phyloP scores from a whole-genome alignment of 2,113 vertebrate genomes.

The Lampris megalopsis region DNA sequence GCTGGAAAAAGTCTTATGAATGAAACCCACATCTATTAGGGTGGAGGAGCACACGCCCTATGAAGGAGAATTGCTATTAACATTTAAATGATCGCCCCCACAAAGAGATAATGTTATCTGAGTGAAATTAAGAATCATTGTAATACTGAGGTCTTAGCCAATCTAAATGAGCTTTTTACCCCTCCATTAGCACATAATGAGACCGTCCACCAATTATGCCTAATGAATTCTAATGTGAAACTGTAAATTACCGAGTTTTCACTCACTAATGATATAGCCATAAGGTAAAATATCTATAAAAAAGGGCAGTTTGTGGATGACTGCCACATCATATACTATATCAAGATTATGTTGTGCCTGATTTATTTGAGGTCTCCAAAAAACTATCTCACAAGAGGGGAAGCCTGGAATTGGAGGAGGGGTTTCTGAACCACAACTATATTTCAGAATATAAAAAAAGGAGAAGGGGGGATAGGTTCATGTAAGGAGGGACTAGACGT shows the following conservation, averaged over 20 bases:
- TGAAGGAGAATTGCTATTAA: conserved; percentile 69
- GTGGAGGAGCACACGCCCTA: conserved; percentile 15
- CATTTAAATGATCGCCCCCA: conserved; percentile 74
- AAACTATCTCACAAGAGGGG: neutral
- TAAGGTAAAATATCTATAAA: conserved; percentile 42
- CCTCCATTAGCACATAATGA: conserved; percentile 68
- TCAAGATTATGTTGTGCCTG: neutral
- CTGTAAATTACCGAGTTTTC: conserved; percentile 44
- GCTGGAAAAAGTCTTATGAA: conserved; percentile 13
- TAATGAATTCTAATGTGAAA: conserved; percentile 64
- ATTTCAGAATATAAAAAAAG: neutral
- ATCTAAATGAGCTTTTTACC: conserved; percentile 44
- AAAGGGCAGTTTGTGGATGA: neutral
- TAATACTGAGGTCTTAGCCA: conserved; percentile 61
- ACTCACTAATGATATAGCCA: conserved; percentile 37
- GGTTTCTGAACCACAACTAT: neutral
- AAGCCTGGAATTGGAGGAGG: neutral
- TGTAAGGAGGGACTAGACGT: conserved; percentile 18
- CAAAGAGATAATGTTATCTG: conserved; percentile 69
- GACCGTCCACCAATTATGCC: conserved; percentile 55
- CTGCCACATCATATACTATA: conserved; percentile 1
- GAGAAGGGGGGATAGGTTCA: neutral
- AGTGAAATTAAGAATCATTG: conserved; percentile 75
- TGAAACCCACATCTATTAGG: conserved; percentile 22
- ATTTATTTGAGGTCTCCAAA: neutral